Evolutionary conservation across 2,888 invertebrate species (phyloP).

Genomic region (Caenorhabditis angaria): DNA sequence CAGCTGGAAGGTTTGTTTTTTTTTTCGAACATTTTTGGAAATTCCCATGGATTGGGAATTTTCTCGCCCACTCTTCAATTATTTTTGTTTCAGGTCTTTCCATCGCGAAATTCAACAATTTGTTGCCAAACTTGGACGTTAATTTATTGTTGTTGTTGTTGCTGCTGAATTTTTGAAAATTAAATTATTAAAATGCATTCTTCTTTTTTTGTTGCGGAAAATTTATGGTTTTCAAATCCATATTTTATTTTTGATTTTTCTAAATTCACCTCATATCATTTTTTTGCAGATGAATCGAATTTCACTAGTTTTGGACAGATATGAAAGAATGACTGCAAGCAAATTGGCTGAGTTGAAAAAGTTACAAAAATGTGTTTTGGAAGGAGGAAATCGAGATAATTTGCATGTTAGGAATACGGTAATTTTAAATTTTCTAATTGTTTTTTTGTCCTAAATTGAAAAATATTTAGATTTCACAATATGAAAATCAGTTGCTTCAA

Average conservation of each 20-base stretch:
- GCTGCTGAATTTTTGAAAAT: neutral
- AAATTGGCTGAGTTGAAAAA: constrained; percentile 43
- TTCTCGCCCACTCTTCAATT: too few relatives aligned
- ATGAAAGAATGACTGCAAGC: constrained; percentile 38
- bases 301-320: constrained; percentile 15
- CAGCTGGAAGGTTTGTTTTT: constrained; percentile 24
- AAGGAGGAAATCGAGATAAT: constrained; percentile 34
- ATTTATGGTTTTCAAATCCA: too few relatives aligned
- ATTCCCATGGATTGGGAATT: neutral
- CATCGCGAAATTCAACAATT: constrained; percentile 40
- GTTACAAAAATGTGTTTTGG: constrained; percentile 36
- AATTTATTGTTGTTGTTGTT: neutral
- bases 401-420: constrained; percentile 33
- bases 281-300: constrained; percentile 20
- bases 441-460: neutral
- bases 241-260: neutral
- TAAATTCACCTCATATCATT: neutral
- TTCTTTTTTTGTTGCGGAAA: neutral
- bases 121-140: constrained; percentile 25
- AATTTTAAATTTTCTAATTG: neutral
- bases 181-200: neutral
- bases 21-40: neutral
- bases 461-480: constrained; percentile 41
- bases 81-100: constrained; percentile 30
- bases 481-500: constrained; percentile 55